Conservation (phyloP, 2,888 invertebrate genomes). For the Miltochrista miniata region DNA sequence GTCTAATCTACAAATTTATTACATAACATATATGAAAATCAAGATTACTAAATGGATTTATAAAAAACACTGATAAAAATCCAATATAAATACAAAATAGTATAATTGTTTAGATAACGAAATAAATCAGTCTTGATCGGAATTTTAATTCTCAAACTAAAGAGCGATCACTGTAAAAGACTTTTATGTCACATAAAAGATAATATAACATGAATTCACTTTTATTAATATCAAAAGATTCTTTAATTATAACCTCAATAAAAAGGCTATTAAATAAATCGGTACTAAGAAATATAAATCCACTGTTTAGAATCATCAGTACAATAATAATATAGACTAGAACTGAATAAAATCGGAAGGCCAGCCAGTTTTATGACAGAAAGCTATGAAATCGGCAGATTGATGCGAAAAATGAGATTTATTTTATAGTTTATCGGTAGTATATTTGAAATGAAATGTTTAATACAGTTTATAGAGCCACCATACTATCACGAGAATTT, state of each 20-base stretch:
- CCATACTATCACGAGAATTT: too few relatives aligned
- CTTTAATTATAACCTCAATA: conserved; percentile 11
- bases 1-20: too few relatives aligned
- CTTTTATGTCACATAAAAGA: neutral
- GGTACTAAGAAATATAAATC: conserved; percentile 9
- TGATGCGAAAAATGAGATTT: conserved; percentile 11
- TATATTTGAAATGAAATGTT: conserved; percentile 4
- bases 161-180: neutral
- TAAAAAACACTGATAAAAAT: too few relatives aligned
- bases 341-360: conserved; percentile 12
- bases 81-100: too few relatives aligned
- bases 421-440: conserved; percentile 12
- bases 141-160: neutral
- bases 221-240: conserved; percentile 1
- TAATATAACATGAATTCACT: too few relatives aligned
- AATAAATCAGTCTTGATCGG: too few relatives aligned
- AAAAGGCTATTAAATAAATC: conserved; percentile 22
- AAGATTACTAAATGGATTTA: too few relatives aligned
- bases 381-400: conserved; percentile 14
- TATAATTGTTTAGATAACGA: too few relatives aligned
- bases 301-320: conserved; percentile 15
- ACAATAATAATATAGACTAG: neutral
- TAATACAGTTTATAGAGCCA: neutral
- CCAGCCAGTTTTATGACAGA: conserved; percentile 19
- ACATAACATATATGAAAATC: too few relatives aligned